These are phyloP conservation scores for Tyto alba DNA, from an alignment of 2,113 vertebrate genomes.

Conservation along the genomic window DNA sequence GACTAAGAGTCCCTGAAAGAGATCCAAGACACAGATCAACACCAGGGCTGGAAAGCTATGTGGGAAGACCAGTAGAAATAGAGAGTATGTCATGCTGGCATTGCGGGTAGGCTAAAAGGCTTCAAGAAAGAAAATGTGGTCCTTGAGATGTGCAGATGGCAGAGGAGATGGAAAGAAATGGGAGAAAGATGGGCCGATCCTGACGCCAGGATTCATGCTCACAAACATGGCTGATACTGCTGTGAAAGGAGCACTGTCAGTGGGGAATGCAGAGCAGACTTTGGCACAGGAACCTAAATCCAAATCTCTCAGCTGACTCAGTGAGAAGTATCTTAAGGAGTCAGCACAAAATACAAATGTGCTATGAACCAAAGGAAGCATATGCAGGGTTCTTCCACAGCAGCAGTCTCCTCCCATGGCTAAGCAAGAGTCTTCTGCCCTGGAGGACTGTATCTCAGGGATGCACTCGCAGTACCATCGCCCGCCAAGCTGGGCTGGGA, in stretches of 20 bases:
- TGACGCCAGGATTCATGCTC: fast-evolving
- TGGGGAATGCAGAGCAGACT: not conserved
- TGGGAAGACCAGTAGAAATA: not conserved
- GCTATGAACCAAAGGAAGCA: not conserved
- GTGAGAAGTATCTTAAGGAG: not conserved
- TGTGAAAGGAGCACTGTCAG: fast-evolving
- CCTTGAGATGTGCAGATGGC: not conserved
- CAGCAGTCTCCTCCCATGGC: not conserved
- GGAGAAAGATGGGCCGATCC: fast-evolving
- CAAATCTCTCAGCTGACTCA: not conserved
- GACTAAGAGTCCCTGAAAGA: not conserved
- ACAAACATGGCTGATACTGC: fast-evolving
- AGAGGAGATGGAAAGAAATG: not conserved
- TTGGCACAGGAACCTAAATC: fast-evolving
- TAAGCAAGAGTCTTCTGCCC: not conserved
- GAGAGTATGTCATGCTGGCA: not conserved
- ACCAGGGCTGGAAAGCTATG: not conserved
- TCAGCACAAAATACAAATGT: not conserved
- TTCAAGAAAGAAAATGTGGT: not conserved
- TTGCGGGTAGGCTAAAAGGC: not conserved
- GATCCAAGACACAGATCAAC: not conserved
- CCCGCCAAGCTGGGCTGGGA: not conserved
- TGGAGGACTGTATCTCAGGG: not conserved
- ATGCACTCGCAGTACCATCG: fast-evolving
- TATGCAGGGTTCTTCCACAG: fast-evolving